phyloP scores from a whole-genome alignment of 1,140 invertebrate genomes.

The Drosophila kurseongensis region DNA sequence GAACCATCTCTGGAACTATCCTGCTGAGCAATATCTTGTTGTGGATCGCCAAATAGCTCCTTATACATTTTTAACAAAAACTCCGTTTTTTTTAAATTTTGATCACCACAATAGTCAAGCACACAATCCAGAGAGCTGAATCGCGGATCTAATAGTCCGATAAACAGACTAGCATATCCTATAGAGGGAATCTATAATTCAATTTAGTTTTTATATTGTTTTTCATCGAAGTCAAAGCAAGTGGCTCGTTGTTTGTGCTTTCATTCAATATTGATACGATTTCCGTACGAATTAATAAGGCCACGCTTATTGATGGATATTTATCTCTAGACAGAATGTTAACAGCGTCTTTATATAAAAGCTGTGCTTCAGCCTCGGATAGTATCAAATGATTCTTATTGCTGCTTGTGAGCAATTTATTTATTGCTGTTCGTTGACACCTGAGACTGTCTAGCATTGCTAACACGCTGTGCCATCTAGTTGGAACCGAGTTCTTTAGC shows the following conservation, averaged over 20 bases:
- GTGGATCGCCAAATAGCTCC: too few species aligned
- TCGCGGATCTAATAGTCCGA: neutral
- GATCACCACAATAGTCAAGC: too few species aligned
- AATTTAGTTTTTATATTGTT: neutral
- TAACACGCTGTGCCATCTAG: too few species aligned
- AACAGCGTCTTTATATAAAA: conserved; percentile 6
- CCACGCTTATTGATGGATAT: too few species aligned
- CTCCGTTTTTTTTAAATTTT: too few species aligned
- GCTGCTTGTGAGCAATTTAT: conserved; percentile 8
- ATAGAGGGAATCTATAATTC: neutral
- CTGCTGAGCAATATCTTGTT: too few species aligned
- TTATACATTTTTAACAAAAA: too few species aligned
- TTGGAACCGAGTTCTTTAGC: neutral
- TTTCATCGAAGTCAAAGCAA: conserved; percentile 3
- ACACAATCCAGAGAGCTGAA: too few species aligned
- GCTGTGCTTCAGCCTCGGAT: conserved; percentile 7
- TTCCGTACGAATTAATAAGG: too few species aligned
- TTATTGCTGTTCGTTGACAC: neutral
- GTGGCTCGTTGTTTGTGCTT: conserved; percentile 1
- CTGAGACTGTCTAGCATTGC: too few species aligned
- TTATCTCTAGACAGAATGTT: neutral
- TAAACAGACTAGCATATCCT: neutral
- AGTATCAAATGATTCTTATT: conserved; percentile 5
- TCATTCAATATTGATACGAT: conserved; percentile 2
- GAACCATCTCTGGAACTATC: too few species aligned